Conservation (phyloP, 2,888 invertebrate genomes). For the Chloroclystis v-ata region DNA sequence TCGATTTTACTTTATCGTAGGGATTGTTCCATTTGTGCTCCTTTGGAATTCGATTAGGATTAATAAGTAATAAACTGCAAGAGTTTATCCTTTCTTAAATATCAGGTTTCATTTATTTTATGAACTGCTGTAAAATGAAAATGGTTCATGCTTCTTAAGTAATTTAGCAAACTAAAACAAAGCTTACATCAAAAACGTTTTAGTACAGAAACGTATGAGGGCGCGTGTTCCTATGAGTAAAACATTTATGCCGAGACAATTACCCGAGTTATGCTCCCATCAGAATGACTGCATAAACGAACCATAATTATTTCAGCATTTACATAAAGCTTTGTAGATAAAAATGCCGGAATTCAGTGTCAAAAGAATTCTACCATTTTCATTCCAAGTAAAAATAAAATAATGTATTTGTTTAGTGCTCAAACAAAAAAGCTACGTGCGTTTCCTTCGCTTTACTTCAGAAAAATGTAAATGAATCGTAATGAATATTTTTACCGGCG, state of each 20-base stretch:
- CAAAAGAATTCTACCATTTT: constrained; percentile 37
- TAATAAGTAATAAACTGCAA: constrained; percentile 16
- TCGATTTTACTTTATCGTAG: constrained; percentile 28
- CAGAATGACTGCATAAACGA: constrained; percentile 37
- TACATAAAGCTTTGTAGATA: constrained; percentile 41
- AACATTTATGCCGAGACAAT: constrained; percentile 23
- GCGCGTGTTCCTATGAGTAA: constrained; percentile 1
- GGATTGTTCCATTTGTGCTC: constrained; percentile 28
- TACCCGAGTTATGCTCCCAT: constrained; percentile 27
- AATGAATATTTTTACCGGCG: constrained; percentile 25
- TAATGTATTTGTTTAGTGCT: constrained; percentile 27
- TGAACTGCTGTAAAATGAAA: background rate
- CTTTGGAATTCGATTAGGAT: constrained; percentile 28
- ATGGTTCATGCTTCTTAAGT: constrained; percentile 3
- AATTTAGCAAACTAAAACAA: constrained; percentile 9
- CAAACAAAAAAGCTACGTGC: constrained; percentile 32
- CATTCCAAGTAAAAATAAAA: constrained; percentile 28
- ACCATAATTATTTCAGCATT: constrained; percentile 42
- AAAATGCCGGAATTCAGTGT: constrained; percentile 40
- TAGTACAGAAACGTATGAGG: constrained; percentile 17
- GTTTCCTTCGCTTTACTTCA: constrained; percentile 19
- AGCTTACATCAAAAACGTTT: constrained; percentile 19
- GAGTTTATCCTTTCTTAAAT: background rate
- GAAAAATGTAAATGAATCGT: constrained; percentile 21
- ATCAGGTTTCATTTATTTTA: background rate